Evolutionary conservation across 2,888 invertebrate genomes (phyloP), one percentile per base, ranked within the genome.

Genomic region (Masnerella sp.): DNA sequence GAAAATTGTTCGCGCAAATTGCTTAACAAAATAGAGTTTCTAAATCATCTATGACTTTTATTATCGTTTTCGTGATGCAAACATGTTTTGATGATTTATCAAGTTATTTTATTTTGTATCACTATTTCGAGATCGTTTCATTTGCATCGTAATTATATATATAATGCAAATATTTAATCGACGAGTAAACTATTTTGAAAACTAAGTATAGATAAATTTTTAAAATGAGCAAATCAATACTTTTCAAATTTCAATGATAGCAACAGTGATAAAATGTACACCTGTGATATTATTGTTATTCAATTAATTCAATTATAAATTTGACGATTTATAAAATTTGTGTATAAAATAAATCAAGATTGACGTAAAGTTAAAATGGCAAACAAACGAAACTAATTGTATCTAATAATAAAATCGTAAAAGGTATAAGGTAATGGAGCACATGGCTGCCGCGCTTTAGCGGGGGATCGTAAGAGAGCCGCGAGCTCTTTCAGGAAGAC

Each of bases 401-500:
- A 54, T 52, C 32, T 51, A 59, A 72, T 72, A 64, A 65, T 32
- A 52, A 59, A 65, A 59, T 59, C 52, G 65, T 54, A 65, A 72
- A 65, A 58, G 49, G 52, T 54, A 47, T 58, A 43, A 71, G 65
- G 22, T 30, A 45, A 43, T 28, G 56, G 51, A 49, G 62, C 62
- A 68, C 61, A 56, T 64, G 54, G 51, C 56, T 51, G 38, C 22
- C 18, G 45, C 52, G 34, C 58, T 76, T 71, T 71, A 64, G 52
- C 62, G 15, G 20, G 59, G 34, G 47, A 68, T 71, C 65, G 71
- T 74, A 68, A 75, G 59, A 74, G 71, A 72, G 69, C 65, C 72
- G 73, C 69, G 74, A 77, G 73, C 67, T 75, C 70, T 72, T 76
- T 77, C 74, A 74, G 68, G 74, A 76, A 80, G 81, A 81, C 83